Conservation (phyloP, 2,888 invertebrate genomes). For the Drosophila austrosaltans region DNA sequence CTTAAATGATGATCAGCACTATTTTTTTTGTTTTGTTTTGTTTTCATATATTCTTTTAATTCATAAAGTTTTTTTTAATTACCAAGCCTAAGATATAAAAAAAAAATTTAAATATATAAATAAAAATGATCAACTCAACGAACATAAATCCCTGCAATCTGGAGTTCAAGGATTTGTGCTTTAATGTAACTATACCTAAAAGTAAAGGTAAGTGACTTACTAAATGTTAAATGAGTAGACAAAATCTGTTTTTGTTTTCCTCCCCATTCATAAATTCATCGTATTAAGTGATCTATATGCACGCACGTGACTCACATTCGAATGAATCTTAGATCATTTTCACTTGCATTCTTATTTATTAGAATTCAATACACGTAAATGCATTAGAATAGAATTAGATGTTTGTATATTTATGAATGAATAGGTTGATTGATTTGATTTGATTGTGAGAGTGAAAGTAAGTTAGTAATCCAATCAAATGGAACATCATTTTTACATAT, state of each 20-base stretch:
- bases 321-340: not conserved
- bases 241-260: not conserved
- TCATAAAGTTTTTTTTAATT: slow-evolving; percentile 3
- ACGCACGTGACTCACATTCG: not conserved
- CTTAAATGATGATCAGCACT: slow-evolving; percentile 2
- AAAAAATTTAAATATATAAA: not conserved
- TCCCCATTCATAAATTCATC: not conserved
- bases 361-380: not conserved
- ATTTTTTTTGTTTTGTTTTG: not conserved
- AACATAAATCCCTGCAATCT: not conserved
- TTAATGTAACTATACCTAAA: not conserved
- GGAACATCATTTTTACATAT: not conserved
- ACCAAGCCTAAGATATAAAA: not conserved
- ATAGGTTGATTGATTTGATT: slow-evolving; percentile 2
- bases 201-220: not conserved
- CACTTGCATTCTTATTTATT: not conserved
- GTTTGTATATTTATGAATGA: not conserved
- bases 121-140: not conserved
- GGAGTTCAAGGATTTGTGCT: not conserved
- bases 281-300: not conserved
- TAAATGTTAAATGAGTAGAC: not conserved
- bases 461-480: not conserved
- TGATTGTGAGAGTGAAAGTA: not conserved
- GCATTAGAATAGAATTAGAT: slow-evolving; percentile 5
- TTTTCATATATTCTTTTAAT: slow-evolving; percentile 3